Evolutionary conservation across 2,113 vertebrate genomes (phyloP), one percentile per base, ranked within the genome.

Genomic region (Empidonax alnorum): DNA sequence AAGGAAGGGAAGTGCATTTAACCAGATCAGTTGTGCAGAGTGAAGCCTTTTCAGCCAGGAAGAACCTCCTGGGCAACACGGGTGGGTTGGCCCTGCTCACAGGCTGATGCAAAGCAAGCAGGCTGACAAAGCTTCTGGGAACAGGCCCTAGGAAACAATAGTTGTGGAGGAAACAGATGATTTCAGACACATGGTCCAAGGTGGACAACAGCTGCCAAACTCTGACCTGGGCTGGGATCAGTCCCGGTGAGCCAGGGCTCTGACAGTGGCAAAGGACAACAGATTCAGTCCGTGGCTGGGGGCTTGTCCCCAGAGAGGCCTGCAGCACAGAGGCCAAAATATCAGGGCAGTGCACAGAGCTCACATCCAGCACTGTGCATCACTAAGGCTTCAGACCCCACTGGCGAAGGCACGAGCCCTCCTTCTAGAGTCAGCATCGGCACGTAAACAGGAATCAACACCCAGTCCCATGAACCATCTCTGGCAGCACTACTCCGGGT

Each of bases 401-500:
- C 3, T 3, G 2, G 52, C 0, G 10, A 18, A 28, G 18, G 67
- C 58, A 27, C 33, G 25, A 75, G 33, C 76, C 6, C 46, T 37
- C 31, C 41, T 67, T 35, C 35, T 68, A 58, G 49, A 92, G n/a
- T 41, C 68, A 62, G 42, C 39, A 33, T 3, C 0, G 3, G 31
- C 30, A 73, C 42, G 14, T 27, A 8, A 31, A 15, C 21, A 11
- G 41, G 14, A 55, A 35, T 18, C n/a, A n/a, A 33, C 23, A 33
- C 31, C 39, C 0, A 12, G 12, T 58, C 30, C 53, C 56, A 31
- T 33, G 4, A 47, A 42, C n/a, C 25, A 12, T 25, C 20, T 12
- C 61, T n/a, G 42, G 13, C 68, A 86, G 37, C 0, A 0, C 46
- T 19, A 0, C 25, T 52, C 5, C 0, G 0, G 10, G 12, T 31